These are phyloP conservation scores for Lepidotrigona ventralis DNA, from an alignment of 1,140 invertebrate species.

Conservation along the genomic window DNA sequence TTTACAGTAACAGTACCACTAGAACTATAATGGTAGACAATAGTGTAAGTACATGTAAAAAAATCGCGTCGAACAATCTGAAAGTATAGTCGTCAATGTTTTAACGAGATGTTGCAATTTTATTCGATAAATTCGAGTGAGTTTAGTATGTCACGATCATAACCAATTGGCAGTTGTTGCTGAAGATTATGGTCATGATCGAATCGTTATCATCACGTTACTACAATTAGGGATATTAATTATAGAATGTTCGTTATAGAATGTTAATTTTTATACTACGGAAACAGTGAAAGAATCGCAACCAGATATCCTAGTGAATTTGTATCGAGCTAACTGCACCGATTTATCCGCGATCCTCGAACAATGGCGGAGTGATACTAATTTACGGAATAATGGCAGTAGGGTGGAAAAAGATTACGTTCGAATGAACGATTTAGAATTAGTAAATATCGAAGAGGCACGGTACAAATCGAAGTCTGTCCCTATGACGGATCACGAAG, in stretches of 20 bases:
- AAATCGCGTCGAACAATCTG: not conserved
- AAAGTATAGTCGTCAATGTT: not conserved
- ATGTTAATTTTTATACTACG: slow-evolving; percentile 44
- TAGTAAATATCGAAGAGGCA: slow-evolving; percentile 5
- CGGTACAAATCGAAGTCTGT: slow-evolving; percentile 16
- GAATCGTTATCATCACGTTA: not conserved
- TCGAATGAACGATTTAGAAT: not conserved
- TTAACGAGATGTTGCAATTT: not conserved
- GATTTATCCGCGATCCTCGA: slow-evolving; percentile 21
- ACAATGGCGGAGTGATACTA: slow-evolving; percentile 1
- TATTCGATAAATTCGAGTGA: not conserved
- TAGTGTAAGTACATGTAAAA: slow-evolving; percentile 18
- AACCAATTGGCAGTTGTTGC: slow-evolving; percentile 32
- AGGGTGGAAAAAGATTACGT: not conserved
- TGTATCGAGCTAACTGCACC: not conserved
- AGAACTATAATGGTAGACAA: not conserved
- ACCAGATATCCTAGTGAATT: not conserved
- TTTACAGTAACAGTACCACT: slow-evolving; percentile 6
- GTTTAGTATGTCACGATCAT: not conserved
- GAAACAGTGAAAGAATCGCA: slow-evolving; percentile 13
- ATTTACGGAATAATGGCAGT: not conserved
- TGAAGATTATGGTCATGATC: not conserved
- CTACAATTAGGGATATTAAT: slow-evolving; percentile 22
- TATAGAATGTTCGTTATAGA: slow-evolving; percentile 48
- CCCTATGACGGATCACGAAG: slow-evolving; percentile 9